A percentile compares a stretch with the other conserved stretches of the same genome.
Evolutionary conservation across 1,140 invertebrate genomes (phyloP).

Genomic region (Scaptomyza graminum): DNA sequence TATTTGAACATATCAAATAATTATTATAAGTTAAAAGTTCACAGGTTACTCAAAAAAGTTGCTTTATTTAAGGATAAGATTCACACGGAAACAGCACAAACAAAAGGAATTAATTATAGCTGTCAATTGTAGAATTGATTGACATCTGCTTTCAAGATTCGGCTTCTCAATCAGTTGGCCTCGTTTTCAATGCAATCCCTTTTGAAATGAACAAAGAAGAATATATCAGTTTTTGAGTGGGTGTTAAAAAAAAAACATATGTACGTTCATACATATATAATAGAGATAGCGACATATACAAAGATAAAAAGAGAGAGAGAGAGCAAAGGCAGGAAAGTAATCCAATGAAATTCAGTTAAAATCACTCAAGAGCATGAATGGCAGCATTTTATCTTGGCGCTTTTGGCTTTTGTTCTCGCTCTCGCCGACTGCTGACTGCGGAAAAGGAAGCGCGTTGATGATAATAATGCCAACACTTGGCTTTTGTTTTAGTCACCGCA

Average conservation of each 20-base stretch:
- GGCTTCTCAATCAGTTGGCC: slow-evolving; percentile 23
- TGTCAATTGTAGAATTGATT: slow-evolving; percentile 30
- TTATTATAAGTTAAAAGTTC: too few species aligned
- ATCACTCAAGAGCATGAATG: slow-evolving; percentile 78
- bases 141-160: slow-evolving; percentile 19
- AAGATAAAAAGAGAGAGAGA: background rate
- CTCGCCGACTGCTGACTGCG: slow-evolving; percentile 42
- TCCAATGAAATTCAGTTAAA: slow-evolving; percentile 74
- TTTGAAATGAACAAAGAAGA: slow-evolving; percentile 39
- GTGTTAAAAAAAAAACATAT: background rate
- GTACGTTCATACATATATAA: slow-evolving; percentile 7
- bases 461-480: slow-evolving; percentile 78
- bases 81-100: background rate
- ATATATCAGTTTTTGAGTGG: slow-evolving; percentile 26
- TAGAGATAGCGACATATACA: background rate
- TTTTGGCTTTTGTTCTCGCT: slow-evolving; percentile 55
- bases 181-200: slow-evolving; percentile 2
- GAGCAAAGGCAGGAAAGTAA: slow-evolving; percentile 26
- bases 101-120: slow-evolving; percentile 14
- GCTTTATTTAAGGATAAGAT: background rate
- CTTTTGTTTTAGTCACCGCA: slow-evolving; percentile 70
- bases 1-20: too few species aligned
- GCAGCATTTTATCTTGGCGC: slow-evolving; percentile 65
- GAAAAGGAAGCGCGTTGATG: slow-evolving; percentile 78
- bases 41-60: background rate